Conservation (phyloP, 2,113 vertebrate genomes). For the Apaloderma vittatum region DNA sequence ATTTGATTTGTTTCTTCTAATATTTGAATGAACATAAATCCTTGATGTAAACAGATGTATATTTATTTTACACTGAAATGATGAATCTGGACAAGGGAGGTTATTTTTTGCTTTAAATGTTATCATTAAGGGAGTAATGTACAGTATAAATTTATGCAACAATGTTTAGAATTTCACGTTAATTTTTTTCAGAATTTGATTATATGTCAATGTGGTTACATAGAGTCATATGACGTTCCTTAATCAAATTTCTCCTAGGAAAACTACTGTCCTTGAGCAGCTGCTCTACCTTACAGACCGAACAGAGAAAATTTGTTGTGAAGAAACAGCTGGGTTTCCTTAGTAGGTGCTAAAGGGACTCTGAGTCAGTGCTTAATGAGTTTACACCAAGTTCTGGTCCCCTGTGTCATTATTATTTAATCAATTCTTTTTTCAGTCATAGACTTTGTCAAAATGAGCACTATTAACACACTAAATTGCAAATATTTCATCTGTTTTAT, state of each 20-base stretch:
- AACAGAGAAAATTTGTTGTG: neutral
- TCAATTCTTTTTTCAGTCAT: neutral
- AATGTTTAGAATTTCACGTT: neutral
- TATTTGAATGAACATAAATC: neutral
- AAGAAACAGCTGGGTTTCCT: neutral
- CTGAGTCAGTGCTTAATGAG: neutral
- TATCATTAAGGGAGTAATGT: neutral
- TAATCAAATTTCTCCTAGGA: neutral
- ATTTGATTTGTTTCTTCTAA: neutral
- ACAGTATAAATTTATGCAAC: neutral
- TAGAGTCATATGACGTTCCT: neutral
- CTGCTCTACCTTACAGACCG: neutral
- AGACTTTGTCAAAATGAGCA: neutral
- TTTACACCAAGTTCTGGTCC: neutral
- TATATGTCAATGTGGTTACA: neutral
- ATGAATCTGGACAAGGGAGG: neutral
- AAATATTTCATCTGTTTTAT: neutral
- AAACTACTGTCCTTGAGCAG: neutral
- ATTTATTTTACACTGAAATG: neutral
- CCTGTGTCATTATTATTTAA: neutral
- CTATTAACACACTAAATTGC: neutral
- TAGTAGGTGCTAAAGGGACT: neutral
- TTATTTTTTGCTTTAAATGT: neutral
- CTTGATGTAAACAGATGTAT: neutral
- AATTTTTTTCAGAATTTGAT: neutral